Base-by-base conservation (phyloP, 1,140 invertebrate species). In the Spodoptera frugiperda region DNA sequence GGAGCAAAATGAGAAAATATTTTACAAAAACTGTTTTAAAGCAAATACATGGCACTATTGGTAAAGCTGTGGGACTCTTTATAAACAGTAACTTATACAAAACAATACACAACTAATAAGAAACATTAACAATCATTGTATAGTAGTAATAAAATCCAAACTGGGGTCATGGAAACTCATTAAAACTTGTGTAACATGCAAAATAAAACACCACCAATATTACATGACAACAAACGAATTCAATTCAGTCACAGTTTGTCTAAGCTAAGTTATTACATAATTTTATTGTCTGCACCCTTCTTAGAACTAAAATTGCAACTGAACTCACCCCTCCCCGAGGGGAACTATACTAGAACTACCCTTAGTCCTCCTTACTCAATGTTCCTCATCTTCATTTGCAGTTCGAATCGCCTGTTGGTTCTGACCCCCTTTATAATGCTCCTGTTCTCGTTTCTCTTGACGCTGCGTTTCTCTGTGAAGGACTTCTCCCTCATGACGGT, bases 371-470 rank as follows among this genome's bases (percentile, higher is more conserved):
- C 14, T 12, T 72, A 57, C 0, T 73, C 44, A n/a, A 73, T 49
- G 49, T 73, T 73, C 61, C 94, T 87, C 67, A 93, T 83, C 74
- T 91, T 85, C 96, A 96, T 96, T 82, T 96, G 95, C 33, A 96
- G 80, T 71, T 96, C 95, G 78, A 96, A 96, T n/a, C 96, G 91
- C 33, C 96, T 92, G 91, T 96, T 96, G 0, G 95, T 95, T 12
- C 96, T 90, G 0, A 96, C 95, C 2, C 95, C 96, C 30, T 95
- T 95, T 0, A 96, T 93, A 2, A 94, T 77, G 3, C 89, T 92
- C 68, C 95, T 88, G 44, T 85, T 94, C 46, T 94, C 89, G 5
- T 90, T 89, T 76, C 93, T 89, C 44, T 83, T 86, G 0, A 77
- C 63, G 44, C 81, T 78, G 25, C 85, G 84, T 65, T 88, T 93